Percentiles rank a stretch among this genome's conserved stretches.
These are phyloP conservation scores for Tenthredo distinguenda DNA, from an alignment of 2,888 invertebrate genomes.

Conservation along the genomic window DNA sequence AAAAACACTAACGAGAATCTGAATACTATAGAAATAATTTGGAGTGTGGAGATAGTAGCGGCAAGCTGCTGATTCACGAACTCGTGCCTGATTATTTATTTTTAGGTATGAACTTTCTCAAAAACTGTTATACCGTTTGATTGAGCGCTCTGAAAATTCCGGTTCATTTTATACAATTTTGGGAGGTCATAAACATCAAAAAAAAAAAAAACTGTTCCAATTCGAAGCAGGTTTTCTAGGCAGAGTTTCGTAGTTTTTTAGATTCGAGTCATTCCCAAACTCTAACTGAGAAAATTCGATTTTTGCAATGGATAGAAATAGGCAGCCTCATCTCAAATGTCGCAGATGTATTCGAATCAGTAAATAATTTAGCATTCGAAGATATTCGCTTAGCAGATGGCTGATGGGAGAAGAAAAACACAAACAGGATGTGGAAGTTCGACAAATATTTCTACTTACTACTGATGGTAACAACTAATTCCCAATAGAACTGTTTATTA, in stretches of 20 bases:
- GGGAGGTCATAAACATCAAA: not conserved
- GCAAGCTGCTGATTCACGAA: not conserved
- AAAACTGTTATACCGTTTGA: not conserved
- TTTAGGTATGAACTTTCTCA: not conserved
- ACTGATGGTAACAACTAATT: not conserved
- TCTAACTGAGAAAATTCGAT: not conserved
- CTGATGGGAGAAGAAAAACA: not conserved
- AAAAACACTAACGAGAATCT: not conserved
- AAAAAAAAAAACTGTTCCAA: not conserved
- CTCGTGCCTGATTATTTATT: not conserved
- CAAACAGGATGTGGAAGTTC: not conserved
- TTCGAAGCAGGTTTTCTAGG: not conserved
- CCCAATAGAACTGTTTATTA: not conserved
- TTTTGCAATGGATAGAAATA: not conserved
- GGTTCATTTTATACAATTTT: not conserved
- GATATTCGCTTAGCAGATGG: not conserved
- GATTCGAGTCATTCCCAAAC: not conserved
- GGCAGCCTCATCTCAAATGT: not conserved
- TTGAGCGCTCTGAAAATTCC: not conserved
- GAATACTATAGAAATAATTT: slow-evolving; percentile 16
- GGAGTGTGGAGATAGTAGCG: not conserved
- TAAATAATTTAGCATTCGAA: not conserved
- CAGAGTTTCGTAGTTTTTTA: not conserved
- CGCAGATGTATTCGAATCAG: not conserved
- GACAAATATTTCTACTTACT: not conserved